phyloP scores from a whole-genome alignment of 2,797 vertebrate genomes.

The Sarcophilus harrisii region DNA sequence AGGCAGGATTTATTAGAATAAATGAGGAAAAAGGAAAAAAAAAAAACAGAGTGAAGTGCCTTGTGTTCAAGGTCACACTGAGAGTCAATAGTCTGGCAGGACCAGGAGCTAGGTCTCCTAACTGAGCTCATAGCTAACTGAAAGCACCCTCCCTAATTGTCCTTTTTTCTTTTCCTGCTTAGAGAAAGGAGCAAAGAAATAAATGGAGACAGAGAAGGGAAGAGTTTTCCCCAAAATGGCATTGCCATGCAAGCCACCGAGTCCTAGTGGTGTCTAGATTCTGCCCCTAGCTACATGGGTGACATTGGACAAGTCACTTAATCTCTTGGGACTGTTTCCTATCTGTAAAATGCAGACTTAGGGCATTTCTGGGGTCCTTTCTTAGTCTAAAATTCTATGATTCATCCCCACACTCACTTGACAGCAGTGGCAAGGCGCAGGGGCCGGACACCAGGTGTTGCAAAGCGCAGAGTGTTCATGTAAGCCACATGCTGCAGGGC shows the following conservation, averaged over 20 bases:
- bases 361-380: neutral
- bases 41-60: neutral
- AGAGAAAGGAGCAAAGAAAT: neutral
- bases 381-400: neutral
- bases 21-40: neutral
- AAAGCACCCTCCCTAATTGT: neutral
- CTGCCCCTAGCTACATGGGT: neutral
- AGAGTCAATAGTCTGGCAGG: neutral
- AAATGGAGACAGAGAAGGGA: neutral
- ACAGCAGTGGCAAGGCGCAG: constrained; percentile 95
- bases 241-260: neutral
- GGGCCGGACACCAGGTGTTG: constrained; percentile 96
- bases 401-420: constrained; percentile 88
- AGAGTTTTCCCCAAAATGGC: neutral
- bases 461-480: constrained; percentile 97
- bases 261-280: neutral
- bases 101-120: neutral
- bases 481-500: constrained; percentile 99
- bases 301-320: neutral
- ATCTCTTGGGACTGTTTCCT: constrained; percentile 6
- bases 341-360: neutral
- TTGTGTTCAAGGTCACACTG: constrained; percentile 7
- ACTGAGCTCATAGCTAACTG: neutral
- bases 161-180: neutral
- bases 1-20: constrained; percentile 25